These are phyloP conservation scores for Brachionichthys hirsutus DNA, from an alignment of 2,113 vertebrate species.

Conservation along the genomic window DNA sequence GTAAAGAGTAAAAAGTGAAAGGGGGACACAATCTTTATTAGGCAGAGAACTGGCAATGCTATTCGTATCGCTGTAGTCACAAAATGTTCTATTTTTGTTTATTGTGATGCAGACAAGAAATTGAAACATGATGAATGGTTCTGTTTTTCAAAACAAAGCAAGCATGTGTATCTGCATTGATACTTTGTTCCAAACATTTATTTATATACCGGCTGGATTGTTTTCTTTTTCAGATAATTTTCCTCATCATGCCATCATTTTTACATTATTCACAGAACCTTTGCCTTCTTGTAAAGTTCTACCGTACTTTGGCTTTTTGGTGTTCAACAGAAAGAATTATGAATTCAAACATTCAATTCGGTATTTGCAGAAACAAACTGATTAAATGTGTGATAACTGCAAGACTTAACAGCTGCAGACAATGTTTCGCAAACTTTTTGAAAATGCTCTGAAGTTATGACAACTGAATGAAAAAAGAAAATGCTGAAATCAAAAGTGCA, in stretches of 20 bases:
- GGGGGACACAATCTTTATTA: too few species aligned
- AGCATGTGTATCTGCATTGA: constrained; percentile 23
- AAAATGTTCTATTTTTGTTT: constrained; percentile 25
- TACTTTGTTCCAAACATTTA: background rate
- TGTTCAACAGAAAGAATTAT: constrained; percentile 11
- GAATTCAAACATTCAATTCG: constrained; percentile 9
- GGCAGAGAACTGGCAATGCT: too few species aligned
- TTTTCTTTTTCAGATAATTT: constrained; percentile 31
- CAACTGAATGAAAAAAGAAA: background rate
- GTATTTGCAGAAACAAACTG: too few species aligned
- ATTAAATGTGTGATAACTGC: background rate
- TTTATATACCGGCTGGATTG: background rate
- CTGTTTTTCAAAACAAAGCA: constrained; percentile 1
- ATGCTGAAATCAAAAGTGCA: background rate
- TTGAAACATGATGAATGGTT: background rate
- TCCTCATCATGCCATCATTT: constrained; percentile 10
- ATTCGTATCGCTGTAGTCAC: background rate
- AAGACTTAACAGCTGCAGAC: background rate
- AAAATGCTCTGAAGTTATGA: background rate
- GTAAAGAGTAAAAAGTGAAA: constrained; percentile 9
- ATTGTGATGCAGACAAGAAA: background rate
- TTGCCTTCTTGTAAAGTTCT: constrained; percentile 22
- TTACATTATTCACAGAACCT: constrained; percentile 29
- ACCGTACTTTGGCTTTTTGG: constrained; percentile 3
- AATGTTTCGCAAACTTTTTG: background rate